Evolutionary conservation across 2,797 vertebrate genomes (phyloP).

Genomic region (Ibycter americanus): DNA sequence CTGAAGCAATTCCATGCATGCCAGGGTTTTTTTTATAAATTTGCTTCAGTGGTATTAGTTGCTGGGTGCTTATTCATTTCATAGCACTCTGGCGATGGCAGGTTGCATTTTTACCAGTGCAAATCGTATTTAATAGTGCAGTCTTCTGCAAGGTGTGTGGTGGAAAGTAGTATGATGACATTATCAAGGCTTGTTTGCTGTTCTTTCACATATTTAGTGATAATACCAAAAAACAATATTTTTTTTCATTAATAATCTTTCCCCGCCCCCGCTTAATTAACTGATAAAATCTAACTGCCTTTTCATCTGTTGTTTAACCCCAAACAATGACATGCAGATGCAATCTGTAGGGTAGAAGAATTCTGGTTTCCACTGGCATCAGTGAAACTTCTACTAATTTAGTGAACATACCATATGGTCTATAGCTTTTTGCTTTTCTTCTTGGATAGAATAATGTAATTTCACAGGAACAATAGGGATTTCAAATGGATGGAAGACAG

Average conservation of each 20-base stretch:
- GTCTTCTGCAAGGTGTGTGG: neutral
- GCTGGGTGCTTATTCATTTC: neutral
- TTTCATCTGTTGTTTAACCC: neutral
- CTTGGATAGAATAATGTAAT: neutral
- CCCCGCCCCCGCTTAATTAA: neutral
- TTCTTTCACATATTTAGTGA: no score
- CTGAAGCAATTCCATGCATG: neutral
- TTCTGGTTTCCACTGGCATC: constrained; percentile 17
- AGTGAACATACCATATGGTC: neutral
- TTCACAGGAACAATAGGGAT: neutral
- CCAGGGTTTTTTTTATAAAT: neutral
- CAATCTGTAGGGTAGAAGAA: neutral
- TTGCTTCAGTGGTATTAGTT: neutral
- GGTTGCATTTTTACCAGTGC: neutral
- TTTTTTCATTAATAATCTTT: neutral
- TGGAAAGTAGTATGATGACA: neutral
- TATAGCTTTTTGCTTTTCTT: neutral
- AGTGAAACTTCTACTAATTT: constrained; percentile 22
- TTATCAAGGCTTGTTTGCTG: neutral
- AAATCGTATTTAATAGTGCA: neutral
- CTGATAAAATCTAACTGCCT: neutral
- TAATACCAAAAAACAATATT: neutral
- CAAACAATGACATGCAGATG: neutral
- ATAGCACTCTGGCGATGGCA: neutral
- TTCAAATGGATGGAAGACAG: constrained; percentile 9